Percentiles rank a stretch among this genome's conserved stretches.
These are phyloP conservation scores for Eupleurogrammus muticus DNA, from an alignment of 2,797 vertebrate genomes.

Conservation along the genomic window DNA sequence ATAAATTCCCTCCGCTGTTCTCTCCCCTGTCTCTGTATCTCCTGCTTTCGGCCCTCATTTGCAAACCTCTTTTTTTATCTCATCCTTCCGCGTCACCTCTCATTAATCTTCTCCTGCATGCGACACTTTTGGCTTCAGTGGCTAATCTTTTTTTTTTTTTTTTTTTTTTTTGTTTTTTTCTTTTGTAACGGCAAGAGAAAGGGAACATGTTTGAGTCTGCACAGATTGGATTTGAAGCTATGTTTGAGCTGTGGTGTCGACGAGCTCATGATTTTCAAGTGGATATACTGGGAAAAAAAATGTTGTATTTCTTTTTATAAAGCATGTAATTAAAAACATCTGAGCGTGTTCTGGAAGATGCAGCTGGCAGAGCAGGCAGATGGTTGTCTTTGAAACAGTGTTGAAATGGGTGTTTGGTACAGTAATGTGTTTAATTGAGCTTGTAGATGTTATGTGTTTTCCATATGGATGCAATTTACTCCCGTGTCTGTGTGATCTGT, in stretches of 20 bases:
- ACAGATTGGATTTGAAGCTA: slow-evolving; percentile 42
- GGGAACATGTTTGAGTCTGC: slow-evolving; percentile 33
- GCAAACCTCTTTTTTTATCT: slow-evolving; percentile 50
- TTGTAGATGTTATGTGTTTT: slow-evolving; percentile 44
- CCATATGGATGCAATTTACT: slow-evolving; percentile 60
- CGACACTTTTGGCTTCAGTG: slow-evolving; percentile 1
- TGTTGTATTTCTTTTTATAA: slow-evolving; percentile 43
- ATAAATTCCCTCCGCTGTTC: slow-evolving; percentile 32
- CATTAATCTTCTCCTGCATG: slow-evolving; percentile 36
- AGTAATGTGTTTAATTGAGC: slow-evolving; percentile 54
- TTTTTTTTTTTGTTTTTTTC: too few species aligned
- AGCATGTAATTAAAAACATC: slow-evolving; percentile 50
- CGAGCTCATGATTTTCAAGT: slow-evolving; percentile 39
- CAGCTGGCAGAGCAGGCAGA: slow-evolving; percentile 45
- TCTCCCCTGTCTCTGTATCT: slow-evolving; percentile 32
- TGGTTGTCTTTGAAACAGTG: slow-evolving; percentile 38
- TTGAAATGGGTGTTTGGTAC: slow-evolving; percentile 33
- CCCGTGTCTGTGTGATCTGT: slow-evolving; percentile 21
- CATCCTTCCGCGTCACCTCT: slow-evolving; percentile 36
- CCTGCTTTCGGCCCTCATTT: slow-evolving; percentile 23
- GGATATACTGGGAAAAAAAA: slow-evolving; percentile 33
- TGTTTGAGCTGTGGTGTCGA: slow-evolving; percentile 28
- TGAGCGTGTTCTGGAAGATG: slow-evolving; percentile 29
- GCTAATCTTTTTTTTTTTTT: slow-evolving; percentile 9
- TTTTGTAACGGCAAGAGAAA: slow-evolving; percentile 34